A percentile compares a stretch with the other conserved stretches of the same genome.
phyloP scores from a whole-genome alignment of 2,888 invertebrate genomes.

The Odiellus spinosus region DNA sequence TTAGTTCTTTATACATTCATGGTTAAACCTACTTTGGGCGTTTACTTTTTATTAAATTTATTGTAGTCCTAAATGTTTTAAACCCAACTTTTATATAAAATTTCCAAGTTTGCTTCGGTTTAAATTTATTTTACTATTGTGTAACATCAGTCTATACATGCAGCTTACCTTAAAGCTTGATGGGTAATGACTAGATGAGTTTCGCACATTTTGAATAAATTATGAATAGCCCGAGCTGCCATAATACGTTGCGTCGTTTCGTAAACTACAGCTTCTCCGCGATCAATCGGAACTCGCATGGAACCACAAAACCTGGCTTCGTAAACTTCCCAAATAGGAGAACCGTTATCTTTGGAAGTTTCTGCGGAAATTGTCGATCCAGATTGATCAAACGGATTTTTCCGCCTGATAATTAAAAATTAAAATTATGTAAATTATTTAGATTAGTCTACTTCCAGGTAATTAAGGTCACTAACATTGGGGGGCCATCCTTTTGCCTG shows the following conservation, averaged over 20 bases:
- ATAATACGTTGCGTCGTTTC: slow-evolving; percentile 17
- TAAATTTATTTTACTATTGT: too few relatives aligned
- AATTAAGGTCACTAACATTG: slow-evolving; percentile 27
- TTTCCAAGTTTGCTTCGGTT: too few relatives aligned
- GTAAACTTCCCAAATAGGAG: slow-evolving; percentile 24
- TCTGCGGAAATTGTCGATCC: slow-evolving; percentile 23
- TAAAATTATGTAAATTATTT: too few relatives aligned
- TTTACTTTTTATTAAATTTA: too few relatives aligned
- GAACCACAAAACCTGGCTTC: slow-evolving; percentile 33
- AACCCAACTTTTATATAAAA: too few relatives aligned
- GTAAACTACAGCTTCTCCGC: slow-evolving; percentile 16
- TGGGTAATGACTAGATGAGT: slow-evolving; percentile 16
- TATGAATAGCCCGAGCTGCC: slow-evolving; percentile 17
- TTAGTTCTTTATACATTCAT: too few relatives aligned
- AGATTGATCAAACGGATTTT: slow-evolving; percentile 31
- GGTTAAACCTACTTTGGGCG: too few relatives aligned
- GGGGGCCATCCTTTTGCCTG: slow-evolving; percentile 26
- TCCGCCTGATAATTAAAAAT: slow-evolving; percentile 21
- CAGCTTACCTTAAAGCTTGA: slow-evolving; percentile 13
- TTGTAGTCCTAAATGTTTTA: too few relatives aligned
- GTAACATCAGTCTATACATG: too few relatives aligned
- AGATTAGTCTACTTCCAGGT: too few relatives aligned
- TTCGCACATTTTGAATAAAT: slow-evolving; percentile 16
- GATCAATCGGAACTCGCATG: slow-evolving; percentile 30
- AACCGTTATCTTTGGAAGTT: slow-evolving; percentile 3